Percentiles rank a stretch among this genome's conserved stretches.
These are phyloP conservation scores for Agriotes lineatus DNA, from an alignment of 2,888 invertebrate species.

Conservation along the genomic window DNA sequence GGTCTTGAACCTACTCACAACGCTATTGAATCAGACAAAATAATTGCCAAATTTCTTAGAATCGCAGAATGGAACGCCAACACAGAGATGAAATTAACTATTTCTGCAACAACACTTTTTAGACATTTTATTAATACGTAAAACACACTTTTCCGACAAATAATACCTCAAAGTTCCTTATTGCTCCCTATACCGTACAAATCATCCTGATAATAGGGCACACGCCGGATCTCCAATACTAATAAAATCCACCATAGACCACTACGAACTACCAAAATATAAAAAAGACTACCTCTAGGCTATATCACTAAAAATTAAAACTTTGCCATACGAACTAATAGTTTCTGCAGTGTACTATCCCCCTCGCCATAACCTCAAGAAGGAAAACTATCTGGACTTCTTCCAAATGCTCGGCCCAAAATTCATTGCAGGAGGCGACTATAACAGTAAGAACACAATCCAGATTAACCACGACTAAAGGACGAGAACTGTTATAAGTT, in stretches of 20 bases:
- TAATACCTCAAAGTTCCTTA: slow-evolving; percentile 33
- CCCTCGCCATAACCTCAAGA: slow-evolving; percentile 47
- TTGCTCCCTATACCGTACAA: slow-evolving; percentile 20
- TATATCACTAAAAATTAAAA: slow-evolving; percentile 23
- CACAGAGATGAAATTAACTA: too few relatives aligned
- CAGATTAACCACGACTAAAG: too few relatives aligned
- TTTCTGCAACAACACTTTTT: slow-evolving; percentile 15
- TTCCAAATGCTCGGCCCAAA: slow-evolving; percentile 44
- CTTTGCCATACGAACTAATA: slow-evolving; percentile 5
- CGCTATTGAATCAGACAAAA: background rate
- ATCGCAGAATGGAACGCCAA: slow-evolving; percentile 2
- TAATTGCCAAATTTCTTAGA: background rate
- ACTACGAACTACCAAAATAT: slow-evolving; percentile 35
- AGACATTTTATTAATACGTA: slow-evolving; percentile 18
- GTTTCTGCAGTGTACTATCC: slow-evolving; percentile 46
- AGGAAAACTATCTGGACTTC: slow-evolving; percentile 42
- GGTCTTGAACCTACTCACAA: slow-evolving; percentile 17
- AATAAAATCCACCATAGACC: slow-evolving; percentile 36
- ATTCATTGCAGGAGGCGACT: slow-evolving; percentile 50
- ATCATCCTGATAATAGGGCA: slow-evolving; percentile 40
- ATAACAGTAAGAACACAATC: too few relatives aligned
- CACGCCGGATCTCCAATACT: slow-evolving; percentile 41
- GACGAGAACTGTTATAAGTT: too few relatives aligned
- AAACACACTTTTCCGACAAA: slow-evolving; percentile 42
- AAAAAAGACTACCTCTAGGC: slow-evolving; percentile 26